Conservation (phyloP, 2,113 vertebrate genomes). For the Lutjanus erythropterus region DNA sequence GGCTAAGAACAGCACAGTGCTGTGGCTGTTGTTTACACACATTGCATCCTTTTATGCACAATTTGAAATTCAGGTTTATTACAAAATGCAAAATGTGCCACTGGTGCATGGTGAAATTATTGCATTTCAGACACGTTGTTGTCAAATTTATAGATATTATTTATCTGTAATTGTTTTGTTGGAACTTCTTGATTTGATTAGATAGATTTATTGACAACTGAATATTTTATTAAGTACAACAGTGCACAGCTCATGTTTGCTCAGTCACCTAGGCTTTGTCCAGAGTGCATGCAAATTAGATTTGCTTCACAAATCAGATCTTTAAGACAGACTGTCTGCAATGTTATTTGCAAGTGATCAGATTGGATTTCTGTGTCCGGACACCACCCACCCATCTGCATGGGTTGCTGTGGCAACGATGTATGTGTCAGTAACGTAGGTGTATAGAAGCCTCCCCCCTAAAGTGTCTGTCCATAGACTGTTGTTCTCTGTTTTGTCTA, state of each 20-base stretch:
- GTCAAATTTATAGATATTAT: not conserved
- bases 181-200: not conserved
- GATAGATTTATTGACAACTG: not conserved
- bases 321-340: too few relatives aligned
- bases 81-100: not conserved
- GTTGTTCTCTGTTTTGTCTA: too few relatives aligned
- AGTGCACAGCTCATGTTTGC: not conserved
- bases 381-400: too few relatives aligned
- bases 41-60: not conserved
- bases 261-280: not conserved
- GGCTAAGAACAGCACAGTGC: not conserved
- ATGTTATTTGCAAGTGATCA: too few relatives aligned
- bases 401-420: too few relatives aligned
- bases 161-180: not conserved
- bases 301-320: too few relatives aligned
- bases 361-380: too few relatives aligned
- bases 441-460: too few relatives aligned
- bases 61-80: not conserved
- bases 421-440: too few relatives aligned
- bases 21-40: not conserved
- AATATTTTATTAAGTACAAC: not conserved
- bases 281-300: too few relatives aligned
- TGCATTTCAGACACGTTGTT: not conserved
- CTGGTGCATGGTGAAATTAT: not conserved
- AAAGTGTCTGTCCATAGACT: too few relatives aligned